Evolutionary conservation across 1,140 invertebrate genomes (phyloP).

Genomic region (Bombus confusus): DNA sequence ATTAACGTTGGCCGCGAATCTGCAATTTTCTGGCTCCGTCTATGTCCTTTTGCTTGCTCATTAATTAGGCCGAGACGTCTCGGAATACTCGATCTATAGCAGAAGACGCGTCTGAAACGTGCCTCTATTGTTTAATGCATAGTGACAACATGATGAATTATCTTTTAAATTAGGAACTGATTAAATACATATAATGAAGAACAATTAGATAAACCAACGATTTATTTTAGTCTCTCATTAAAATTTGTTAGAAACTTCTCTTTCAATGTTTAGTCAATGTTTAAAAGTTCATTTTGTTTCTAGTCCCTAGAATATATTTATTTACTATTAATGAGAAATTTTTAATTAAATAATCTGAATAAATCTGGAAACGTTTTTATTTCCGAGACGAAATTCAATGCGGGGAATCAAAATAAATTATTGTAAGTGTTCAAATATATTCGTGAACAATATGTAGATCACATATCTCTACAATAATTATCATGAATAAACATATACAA

Average conservation of each 20-base stretch:
- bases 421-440: too few relatives aligned
- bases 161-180: background rate
- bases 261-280: background rate
- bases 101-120: background rate
- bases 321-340: too few relatives aligned
- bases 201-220: background rate
- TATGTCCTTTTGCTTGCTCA: background rate
- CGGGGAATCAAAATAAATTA: too few relatives aligned
- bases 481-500: too few relatives aligned
- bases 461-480: background rate
- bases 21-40: constrained; percentile 18
- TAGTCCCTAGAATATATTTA: too few relatives aligned
- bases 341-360: too few relatives aligned
- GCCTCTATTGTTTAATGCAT: background rate
- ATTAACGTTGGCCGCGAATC: constrained; percentile 27
- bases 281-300: too few relatives aligned
- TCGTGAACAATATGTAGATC: background rate
- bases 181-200: background rate
- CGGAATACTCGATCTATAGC: background rate
- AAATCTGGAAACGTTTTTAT: too few relatives aligned
- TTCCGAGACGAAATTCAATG: too few relatives aligned
- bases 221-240: background rate
- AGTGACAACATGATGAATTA: background rate
- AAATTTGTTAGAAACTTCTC: background rate
- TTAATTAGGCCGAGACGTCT: constrained; percentile 6